Conservation (phyloP, 1,140 invertebrate species). For the Ceratosolen fusciceps region DNA sequence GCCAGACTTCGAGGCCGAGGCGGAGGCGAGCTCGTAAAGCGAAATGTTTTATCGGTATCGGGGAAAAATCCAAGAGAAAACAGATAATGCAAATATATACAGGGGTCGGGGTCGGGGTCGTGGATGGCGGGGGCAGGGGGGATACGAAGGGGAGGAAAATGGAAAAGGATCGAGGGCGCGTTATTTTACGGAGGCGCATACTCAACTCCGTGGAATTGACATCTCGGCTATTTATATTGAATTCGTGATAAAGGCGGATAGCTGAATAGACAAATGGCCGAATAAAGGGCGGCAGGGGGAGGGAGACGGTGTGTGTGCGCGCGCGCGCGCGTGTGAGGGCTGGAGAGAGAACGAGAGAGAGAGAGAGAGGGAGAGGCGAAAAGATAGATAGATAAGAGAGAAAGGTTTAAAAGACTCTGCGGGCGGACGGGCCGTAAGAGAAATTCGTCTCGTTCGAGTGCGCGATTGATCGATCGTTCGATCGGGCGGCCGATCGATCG, state of each 20-base stretch:
- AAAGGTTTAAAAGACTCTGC: neutral
- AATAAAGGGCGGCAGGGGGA: neutral
- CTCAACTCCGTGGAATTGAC: neutral
- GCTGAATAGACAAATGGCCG: conserved; percentile 26
- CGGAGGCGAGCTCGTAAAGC: neutral
- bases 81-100: too few relatives aligned
- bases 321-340: neutral
- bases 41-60: neutral
- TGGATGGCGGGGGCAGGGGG: too few relatives aligned
- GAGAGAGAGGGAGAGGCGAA: too few relatives aligned
- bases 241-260: conserved; percentile 6
- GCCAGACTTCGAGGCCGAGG: too few relatives aligned
- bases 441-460: conserved; percentile 5
- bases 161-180: neutral
- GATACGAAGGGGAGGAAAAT: neutral
- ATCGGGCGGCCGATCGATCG: neutral
- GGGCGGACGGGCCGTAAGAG: neutral
- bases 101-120: neutral
- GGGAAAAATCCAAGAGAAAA: neutral
- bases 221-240: conserved; percentile 39
- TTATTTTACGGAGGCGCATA: neutral
- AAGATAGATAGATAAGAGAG: neutral
- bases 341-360: neutral
- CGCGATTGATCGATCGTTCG: neutral
- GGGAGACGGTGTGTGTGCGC: neutral